Base-by-base conservation (phyloP, 2,113 vertebrate genomes). In the Lanius collurio region DNA sequence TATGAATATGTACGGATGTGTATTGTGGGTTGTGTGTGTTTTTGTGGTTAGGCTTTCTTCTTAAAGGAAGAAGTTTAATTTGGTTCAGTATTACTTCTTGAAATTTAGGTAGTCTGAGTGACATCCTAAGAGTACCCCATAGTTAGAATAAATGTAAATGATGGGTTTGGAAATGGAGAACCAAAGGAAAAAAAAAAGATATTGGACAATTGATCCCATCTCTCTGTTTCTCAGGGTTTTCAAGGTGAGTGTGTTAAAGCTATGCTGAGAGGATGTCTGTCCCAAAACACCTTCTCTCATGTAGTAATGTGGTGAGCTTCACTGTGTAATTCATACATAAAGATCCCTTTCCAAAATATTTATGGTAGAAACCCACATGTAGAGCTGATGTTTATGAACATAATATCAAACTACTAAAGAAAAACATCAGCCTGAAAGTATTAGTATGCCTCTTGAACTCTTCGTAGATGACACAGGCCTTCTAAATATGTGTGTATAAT, bases 111-210 rank as follows among this genome's bases (percentile, higher is more conserved):
- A 56, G 55, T 4, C 9, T 44, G 31, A 11, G 9, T 70, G 31
- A 37, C 42, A 67, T 86, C 18, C 31, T 35, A 15, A 52, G 56
- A 55, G 11, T 35, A 68, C 10, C 6, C 13, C 3, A 7, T 44
- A 27, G 18, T 44, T 64, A 33, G 47, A 23, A 59, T 39, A 68
- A 19, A 18, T 13, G 7, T 53, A 39, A 47, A 33, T 64, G 3
- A 31, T 79, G 46, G 9, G 15, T 78, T 87, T 71, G 42, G 60
- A 24, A 89, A 52, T 68, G 24, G 44, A 84, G 65, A 96, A 37
- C 2, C 22, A 57, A 67, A 74, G 19, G 7, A 2, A 7, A 1
- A 11, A 26, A 23, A 37, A 39, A 50, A 13, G 0, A 10, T 21
- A 5, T 8, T 70, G 47, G 24, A 22, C 11, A 60, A 5, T n/a